Percentiles rank a stretch among this genome's conserved stretches.
These are phyloP conservation scores for Passerculus sandwichensis DNA, from an alignment of 2,797 vertebrate species.

Conservation along the genomic window DNA sequence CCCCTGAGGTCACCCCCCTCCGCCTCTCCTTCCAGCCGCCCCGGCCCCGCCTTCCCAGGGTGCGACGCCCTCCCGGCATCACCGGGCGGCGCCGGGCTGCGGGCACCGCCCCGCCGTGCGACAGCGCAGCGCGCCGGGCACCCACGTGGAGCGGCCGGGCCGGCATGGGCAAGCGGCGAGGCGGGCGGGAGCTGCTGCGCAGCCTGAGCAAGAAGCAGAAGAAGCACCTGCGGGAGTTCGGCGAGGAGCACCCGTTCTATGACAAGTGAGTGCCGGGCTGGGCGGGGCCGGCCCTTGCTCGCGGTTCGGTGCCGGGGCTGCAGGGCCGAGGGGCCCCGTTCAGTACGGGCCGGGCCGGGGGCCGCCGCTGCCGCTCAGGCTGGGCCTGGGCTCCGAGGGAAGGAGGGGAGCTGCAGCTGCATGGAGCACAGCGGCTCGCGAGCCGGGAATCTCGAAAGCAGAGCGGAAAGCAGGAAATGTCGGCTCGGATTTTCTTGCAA, in stretches of 20 bases:
- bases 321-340: neutral
- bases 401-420: fast-evolving
- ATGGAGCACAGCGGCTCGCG: fast-evolving
- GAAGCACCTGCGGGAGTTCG: slow-evolving; percentile 92
- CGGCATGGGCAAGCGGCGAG: slow-evolving; percentile 86
- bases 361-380: neutral
- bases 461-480: fast-evolving
- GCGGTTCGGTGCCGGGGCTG: neutral
- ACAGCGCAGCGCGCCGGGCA: neutral
- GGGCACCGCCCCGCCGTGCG: neutral
- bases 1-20: too few species aligned
- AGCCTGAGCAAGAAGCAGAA: slow-evolving; percentile 90
- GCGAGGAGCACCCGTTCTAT: slow-evolving; percentile 92
- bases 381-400: neutral
- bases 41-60: neutral
- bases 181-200: slow-evolving; percentile 65
- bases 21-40: neutral
- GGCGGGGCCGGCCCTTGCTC: too few species aligned
- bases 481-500: fast-evolving
- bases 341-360: neutral
- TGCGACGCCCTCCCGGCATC: neutral
- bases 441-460: neutral
- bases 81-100: neutral
- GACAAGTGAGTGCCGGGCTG: slow-evolving; percentile 77
- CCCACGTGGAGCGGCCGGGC: neutral